These are phyloP conservation scores for Chaetoderma sp. DNA, from an alignment of 2,888 invertebrate species.

Conservation along the genomic window DNA sequence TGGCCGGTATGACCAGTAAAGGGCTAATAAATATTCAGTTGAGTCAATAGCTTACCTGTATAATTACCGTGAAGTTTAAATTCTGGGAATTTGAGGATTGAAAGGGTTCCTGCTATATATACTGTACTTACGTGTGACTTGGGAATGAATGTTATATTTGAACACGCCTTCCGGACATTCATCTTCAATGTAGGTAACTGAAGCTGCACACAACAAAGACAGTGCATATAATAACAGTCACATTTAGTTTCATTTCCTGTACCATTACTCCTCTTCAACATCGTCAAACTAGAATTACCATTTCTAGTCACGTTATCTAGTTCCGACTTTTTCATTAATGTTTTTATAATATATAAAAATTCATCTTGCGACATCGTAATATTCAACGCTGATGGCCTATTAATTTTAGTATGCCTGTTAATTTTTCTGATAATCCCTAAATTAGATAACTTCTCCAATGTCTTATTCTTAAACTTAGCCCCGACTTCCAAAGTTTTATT, in stretches of 20 bases:
- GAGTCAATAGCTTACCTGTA: no score
- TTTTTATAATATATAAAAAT: neutral
- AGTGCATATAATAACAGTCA: constrained; percentile 31
- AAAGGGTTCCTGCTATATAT: no score
- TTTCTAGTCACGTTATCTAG: neutral
- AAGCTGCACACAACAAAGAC: constrained; percentile 54
- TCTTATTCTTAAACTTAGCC: constrained; percentile 54
- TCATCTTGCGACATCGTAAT: constrained; percentile 6
- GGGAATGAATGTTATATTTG: constrained; percentile 54
- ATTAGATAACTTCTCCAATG: constrained; percentile 50
- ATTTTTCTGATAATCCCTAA: constrained; percentile 46
- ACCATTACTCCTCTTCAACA: no score
- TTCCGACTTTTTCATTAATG: neutral
- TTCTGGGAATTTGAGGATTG: no score
- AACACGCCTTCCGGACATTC: constrained; percentile 51
- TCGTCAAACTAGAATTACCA: no score
- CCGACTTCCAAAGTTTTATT: constrained; percentile 50
- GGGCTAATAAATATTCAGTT: no score
- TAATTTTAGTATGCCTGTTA: constrained; percentile 23
- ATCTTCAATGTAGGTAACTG: constrained; percentile 47
- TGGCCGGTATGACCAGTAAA: no score
- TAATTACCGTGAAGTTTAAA: no score
- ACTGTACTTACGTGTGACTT: constrained; percentile 53
- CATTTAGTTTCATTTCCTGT: neutral
- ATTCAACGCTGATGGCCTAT: neutral